Base-by-base conservation (phyloP, 1,140 invertebrate genomes). In the Bombus balteatus region DNA sequence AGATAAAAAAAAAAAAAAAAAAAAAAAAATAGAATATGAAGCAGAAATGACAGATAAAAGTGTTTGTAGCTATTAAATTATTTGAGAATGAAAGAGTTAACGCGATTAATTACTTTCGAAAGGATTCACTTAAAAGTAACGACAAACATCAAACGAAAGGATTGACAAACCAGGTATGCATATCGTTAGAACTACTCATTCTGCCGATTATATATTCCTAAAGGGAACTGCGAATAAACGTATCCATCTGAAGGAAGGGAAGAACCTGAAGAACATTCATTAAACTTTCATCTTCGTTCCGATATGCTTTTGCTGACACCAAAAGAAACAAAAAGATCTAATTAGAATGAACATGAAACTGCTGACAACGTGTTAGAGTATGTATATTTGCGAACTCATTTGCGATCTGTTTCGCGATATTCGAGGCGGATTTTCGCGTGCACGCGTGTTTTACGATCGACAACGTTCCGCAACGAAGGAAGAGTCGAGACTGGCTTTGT, bases 401-500 rank as follows among this genome's bases (percentile, higher is more conserved):
- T 28, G 8, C 25, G 3, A 0, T 80, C 25, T 9, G 22, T 37
- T 47, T 6, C 22, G 41, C 39, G 25, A 39, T 76, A 9, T 59
- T 8, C 12, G 2, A 12, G 8, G 8, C 3, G 43, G 57, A 57
- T 59, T 41, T 53, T 28, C 43, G 15, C 34, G 32, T 41, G 32
- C 34, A 12, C 34, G 25, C 41, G 32, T 22, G 8, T n/a, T 62
- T 15, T 47, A 25, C 32, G 28, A 39, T 59, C 37, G 25, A 79
- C 53, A 62, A 59, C 53, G 43, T 72, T 59, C 32, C 66, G 47
- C 22, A 39, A 15, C 34, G 28, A 74, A 71, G 41, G 78, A 85
- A 81, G 43, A 25, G 41, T 25, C 68, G 53, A 59, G 75, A 84
- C 83, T 84, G 83, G 37, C 53, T 71, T 72, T 59, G 66, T 79